A percentile compares a stretch with the other conserved stretches of the same genome.
These are phyloP conservation scores for Drosophila cardini DNA, from an alignment of 1,140 invertebrate species.

Conservation along the genomic window DNA sequence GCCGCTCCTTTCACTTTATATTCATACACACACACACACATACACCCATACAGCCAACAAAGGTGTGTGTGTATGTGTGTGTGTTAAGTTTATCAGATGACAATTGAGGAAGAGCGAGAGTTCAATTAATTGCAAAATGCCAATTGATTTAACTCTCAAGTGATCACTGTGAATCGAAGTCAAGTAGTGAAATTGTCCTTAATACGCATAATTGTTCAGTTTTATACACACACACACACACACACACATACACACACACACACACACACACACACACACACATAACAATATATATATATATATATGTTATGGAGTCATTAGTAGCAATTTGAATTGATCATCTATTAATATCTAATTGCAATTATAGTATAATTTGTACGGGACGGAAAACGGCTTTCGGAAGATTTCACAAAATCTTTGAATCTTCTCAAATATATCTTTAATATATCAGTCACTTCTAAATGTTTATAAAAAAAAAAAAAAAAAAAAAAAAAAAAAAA, in stretches of 20 bases:
- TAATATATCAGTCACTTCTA: no score
- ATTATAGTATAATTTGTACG: not conserved
- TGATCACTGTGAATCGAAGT: conserved; percentile 32
- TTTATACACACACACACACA: conserved; percentile 5
- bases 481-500: no score
- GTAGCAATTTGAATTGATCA: not conserved
- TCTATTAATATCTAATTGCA: conserved; percentile 1
- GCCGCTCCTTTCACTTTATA: conserved; percentile 77
- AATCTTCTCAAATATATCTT: no score
- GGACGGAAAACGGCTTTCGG: not conserved
- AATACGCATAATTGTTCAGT: conserved; percentile 41
- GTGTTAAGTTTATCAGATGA: conserved; percentile 66
- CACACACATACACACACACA: conserved; percentile 1
- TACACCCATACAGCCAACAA: not conserved
- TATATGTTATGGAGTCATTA: not conserved
- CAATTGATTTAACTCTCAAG: conserved; percentile 13
- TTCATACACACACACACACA: conserved; percentile 5
- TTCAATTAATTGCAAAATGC: conserved; percentile 65
- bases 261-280: no score
- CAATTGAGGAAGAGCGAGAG: conserved; percentile 78
- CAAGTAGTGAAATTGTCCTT: conserved; percentile 82
- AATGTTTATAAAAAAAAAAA: no score
- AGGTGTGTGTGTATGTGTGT: conserved; percentile 10
- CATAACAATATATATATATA: no score
- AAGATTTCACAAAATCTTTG: not conserved